Evolutionary conservation across 2,797 vertebrate genomes (phyloP).

Genomic region (Sebastes goodei): DNA sequence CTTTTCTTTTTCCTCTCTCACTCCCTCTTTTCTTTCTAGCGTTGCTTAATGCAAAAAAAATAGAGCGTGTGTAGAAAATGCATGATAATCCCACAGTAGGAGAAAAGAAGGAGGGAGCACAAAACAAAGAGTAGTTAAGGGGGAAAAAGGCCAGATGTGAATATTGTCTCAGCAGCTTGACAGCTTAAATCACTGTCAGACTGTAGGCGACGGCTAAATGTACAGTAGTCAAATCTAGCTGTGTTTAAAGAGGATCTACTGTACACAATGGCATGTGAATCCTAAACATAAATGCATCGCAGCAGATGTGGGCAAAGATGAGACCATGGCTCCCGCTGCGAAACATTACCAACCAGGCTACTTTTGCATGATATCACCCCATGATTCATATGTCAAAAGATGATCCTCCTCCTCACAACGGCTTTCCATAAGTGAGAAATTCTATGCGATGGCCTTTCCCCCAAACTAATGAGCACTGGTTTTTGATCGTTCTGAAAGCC

Average conservation of each 20-base stretch:
- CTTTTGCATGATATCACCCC: conserved; percentile 18
- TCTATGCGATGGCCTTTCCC: not conserved
- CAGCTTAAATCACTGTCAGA: conserved; percentile 36
- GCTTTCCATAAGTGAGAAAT: not conserved
- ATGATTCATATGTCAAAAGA: conserved; percentile 45
- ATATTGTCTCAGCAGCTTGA: conserved; percentile 12
- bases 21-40: conserved; percentile 14
- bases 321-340: not conserved
- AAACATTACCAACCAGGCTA: not conserved
- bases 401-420: not conserved
- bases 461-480: not conserved
- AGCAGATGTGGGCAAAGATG: not conserved
- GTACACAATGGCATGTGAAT: not conserved
- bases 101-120: not conserved
- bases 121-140: not conserved
- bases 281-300: not conserved
- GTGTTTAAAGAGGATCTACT: not conserved
- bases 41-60: conserved; percentile 29
- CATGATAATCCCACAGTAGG: conserved; percentile 17
- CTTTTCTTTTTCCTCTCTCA: not conserved
- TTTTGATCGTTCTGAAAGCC: not conserved
- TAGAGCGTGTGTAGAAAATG: conserved; percentile 31
- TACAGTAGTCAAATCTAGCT: conserved; percentile 10
- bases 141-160: conserved; percentile 3
- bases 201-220: conserved; percentile 34